These are phyloP conservation scores for Venustoraphidia nigricollis DNA, from an alignment of 2,888 invertebrate species.

Conservation along the genomic window DNA sequence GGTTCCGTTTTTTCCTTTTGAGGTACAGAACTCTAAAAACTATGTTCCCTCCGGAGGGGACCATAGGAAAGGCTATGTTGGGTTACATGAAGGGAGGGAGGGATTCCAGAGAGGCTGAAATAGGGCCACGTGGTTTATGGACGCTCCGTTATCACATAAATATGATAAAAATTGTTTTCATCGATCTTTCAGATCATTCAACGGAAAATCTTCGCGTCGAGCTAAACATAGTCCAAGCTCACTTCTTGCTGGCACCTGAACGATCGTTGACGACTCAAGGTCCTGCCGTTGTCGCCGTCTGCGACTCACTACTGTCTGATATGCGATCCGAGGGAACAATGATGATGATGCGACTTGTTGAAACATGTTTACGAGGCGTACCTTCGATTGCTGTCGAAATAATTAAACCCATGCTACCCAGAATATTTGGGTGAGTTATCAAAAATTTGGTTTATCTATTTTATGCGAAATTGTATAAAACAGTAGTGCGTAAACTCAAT, in stretches of 20 bases:
- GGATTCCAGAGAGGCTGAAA: no score
- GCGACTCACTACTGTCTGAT: constrained; percentile 62
- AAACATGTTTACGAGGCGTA: constrained; percentile 58
- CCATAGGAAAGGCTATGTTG: no score
- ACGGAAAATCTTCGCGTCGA: constrained; percentile 68
- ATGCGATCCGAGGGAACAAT: constrained; percentile 59
- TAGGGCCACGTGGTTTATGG: no score
- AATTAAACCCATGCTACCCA: constrained; percentile 44
- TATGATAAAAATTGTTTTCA: no score
- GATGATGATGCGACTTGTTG: constrained; percentile 56
- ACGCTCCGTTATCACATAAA: no score
- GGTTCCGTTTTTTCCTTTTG: no score
- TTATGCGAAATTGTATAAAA: not conserved
- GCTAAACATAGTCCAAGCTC: constrained; percentile 68
- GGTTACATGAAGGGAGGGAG: no score
- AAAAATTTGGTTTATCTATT: not conserved
- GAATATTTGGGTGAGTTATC: constrained; percentile 38
- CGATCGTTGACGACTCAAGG: constrained; percentile 61
- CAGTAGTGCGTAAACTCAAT: no score
- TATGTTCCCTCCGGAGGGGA: no score
- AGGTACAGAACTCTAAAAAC: no score
- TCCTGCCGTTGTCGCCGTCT: constrained; percentile 47
- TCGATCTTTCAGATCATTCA: constrained; percentile 49
- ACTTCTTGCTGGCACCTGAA: constrained; percentile 63
- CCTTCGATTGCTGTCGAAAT: constrained; percentile 59